Percentiles rank a stretch among this genome's conserved stretches.
Conservation (phyloP, 2,113 vertebrate species). For the Nibea coibor region DNA sequence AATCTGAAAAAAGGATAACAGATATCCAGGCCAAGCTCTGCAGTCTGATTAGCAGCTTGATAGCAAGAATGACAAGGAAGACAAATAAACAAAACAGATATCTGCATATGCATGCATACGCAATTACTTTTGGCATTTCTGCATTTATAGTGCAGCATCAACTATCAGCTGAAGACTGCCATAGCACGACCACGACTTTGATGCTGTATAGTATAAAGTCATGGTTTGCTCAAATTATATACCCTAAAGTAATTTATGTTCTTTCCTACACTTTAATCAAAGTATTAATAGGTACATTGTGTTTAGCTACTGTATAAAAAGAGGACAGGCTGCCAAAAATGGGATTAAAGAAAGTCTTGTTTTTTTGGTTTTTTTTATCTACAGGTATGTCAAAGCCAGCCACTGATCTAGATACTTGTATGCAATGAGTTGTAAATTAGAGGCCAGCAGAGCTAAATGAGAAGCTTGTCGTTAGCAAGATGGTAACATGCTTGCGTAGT, state of each 20-base stretch:
- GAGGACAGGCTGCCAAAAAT: neutral
- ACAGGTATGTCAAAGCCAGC: neutral
- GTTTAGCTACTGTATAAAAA: neutral
- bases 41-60: too few relatives aligned
- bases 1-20: too few relatives aligned
- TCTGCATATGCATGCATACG: too few relatives aligned
- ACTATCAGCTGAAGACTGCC: neutral
- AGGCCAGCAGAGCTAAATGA: neutral
- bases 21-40: too few relatives aligned
- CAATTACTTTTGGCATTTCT: neutral
- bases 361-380: neutral
- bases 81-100: too few relatives aligned
- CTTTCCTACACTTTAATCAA: neutral
- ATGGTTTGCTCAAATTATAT: neutral
- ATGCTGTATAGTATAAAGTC: neutral
- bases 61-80: too few relatives aligned
- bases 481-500: neutral
- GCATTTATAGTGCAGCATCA: neutral
- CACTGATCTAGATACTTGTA: neutral
- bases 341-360: neutral
- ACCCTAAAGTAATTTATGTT: neutral
- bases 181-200: neutral
- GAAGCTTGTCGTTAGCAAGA: neutral
- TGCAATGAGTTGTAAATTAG: neutral
- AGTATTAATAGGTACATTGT: neutral